Conservation (phyloP, 2,797 vertebrate species). For the Chaetodon trifasciatus region DNA sequence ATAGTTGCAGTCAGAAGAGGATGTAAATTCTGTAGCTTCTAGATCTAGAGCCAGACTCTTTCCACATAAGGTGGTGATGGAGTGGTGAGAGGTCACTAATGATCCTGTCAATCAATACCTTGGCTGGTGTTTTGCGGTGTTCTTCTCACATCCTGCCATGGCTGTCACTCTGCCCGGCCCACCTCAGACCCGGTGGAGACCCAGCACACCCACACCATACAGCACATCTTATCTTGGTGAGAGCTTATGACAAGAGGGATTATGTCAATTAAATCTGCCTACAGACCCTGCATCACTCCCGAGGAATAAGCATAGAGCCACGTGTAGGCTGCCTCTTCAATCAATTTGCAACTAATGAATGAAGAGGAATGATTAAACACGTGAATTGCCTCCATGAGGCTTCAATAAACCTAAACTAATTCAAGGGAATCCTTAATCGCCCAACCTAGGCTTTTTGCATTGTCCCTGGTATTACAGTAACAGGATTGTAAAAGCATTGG, state of each 20-base stretch:
- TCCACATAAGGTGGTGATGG: slow-evolving; percentile 40
- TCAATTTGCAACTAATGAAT: slow-evolving; percentile 68
- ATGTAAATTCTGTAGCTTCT: slow-evolving; percentile 15
- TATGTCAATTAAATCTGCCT: slow-evolving; percentile 54
- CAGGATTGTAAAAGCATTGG: slow-evolving; percentile 72
- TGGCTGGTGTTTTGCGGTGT: slow-evolving; percentile 52
- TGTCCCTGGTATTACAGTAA: slow-evolving; percentile 75
- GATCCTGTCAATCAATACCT: slow-evolving; percentile 77
- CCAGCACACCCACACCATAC: slow-evolving; percentile 29
- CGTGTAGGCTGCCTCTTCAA: slow-evolving; percentile 54
- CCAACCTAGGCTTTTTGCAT: slow-evolving; percentile 69
- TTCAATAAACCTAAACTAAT: slow-evolving; percentile 70
- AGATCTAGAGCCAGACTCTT: slow-evolving; percentile 20
- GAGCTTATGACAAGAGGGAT: slow-evolving; percentile 55
- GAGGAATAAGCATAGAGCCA: slow-evolving; percentile 42
- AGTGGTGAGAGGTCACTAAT: slow-evolving; percentile 67
- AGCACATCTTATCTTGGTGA: slow-evolving; percentile 48
- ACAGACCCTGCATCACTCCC: slow-evolving; percentile 35
- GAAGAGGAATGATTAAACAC: slow-evolving; percentile 61
- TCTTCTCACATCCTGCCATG: slow-evolving; percentile 45
- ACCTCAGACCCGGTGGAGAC: slow-evolving; percentile 36
- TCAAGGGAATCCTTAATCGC: slow-evolving; percentile 71
- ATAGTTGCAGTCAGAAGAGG: slow-evolving; percentile 13
- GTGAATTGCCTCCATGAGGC: slow-evolving; percentile 44
- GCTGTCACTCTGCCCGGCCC: slow-evolving; percentile 53